Conservation (phyloP, 2,113 vertebrate species). For the Nothoprocta pentlandii region DNA sequence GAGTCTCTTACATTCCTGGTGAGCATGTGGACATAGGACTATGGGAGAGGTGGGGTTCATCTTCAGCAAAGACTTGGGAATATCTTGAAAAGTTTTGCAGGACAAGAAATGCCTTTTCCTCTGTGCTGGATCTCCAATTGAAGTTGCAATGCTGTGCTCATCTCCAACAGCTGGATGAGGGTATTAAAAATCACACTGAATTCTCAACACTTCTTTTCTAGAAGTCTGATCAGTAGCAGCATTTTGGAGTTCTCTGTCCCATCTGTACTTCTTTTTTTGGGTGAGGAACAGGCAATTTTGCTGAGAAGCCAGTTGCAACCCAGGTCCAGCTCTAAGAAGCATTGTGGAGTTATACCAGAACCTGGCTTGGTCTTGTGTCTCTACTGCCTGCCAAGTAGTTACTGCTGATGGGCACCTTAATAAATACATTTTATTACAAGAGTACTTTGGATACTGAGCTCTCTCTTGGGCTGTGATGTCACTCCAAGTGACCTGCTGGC, state of each 20-base stretch:
- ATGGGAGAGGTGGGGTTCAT: neutral
- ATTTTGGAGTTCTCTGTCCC: neutral
- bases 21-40: neutral
- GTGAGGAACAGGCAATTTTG: neutral
- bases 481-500: neutral
- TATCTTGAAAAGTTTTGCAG: neutral
- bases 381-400: neutral
- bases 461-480: neutral
- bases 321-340: neutral
- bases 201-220: neutral
- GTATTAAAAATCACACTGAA: neutral
- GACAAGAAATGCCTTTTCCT: neutral
- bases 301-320: neutral
- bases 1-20: neutral
- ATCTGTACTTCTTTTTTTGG: accelerated
- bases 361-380: neutral
- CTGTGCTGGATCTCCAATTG: neutral
- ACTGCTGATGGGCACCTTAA: neutral
- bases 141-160: neutral
- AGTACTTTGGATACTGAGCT: neutral
- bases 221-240: neutral
- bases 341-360: neutral
- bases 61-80: neutral
- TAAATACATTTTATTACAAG: neutral
- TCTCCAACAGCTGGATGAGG: accelerated